Evolutionary conservation across 1,140 invertebrate species (phyloP).

Genomic region (Drosophila hydei): DNA sequence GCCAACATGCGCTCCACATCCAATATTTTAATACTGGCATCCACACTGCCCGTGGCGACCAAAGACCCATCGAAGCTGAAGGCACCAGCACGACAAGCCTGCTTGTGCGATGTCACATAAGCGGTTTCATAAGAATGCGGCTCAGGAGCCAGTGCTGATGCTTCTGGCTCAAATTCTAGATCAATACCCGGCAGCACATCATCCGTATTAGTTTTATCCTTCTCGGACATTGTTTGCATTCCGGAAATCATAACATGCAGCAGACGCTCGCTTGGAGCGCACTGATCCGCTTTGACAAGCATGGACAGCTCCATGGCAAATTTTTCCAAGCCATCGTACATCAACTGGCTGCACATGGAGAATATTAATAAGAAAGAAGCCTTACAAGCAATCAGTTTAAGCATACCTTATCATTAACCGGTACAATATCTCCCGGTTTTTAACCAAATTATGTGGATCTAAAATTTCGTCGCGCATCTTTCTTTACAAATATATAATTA

Average conservation of each 20-base stretch:
- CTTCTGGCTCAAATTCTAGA: conserved; percentile 98
- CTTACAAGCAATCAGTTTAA: conserved; percentile 35
- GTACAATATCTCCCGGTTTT: conserved; percentile 92
- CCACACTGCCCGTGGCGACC: conserved; percentile 98
- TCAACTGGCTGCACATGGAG: conserved; percentile 89
- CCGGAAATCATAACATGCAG: conserved; percentile 94
- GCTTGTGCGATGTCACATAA: conserved; percentile 99
- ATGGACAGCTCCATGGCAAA: conserved; percentile 93
- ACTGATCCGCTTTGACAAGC: conserved; percentile 94
- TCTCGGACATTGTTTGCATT: conserved; percentile 92
- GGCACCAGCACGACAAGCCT: conserved; percentile 96
- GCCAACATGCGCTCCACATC: conserved; percentile 99
- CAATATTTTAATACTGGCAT: conserved; percentile 99
- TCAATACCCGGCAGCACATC: conserved; percentile 92
- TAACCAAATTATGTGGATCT: conserved; percentile 90
- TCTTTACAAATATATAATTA: conserved; percentile 18
- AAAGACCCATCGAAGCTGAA: conserved; percentile 97
- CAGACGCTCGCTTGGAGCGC: conserved; percentile 97
- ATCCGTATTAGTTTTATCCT: conserved; percentile 88
- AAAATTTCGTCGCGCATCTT: conserved; percentile 87
- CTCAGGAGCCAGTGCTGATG: conserved; percentile 94
- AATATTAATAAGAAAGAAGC: conserved; percentile 47
- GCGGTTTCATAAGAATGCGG: conserved; percentile 98
- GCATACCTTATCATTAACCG: conserved; percentile 93
- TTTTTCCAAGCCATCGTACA: conserved; percentile 96